phyloP scores from a whole-genome alignment of 2,113 vertebrate species.

The Tautogolabrus adspersus region DNA sequence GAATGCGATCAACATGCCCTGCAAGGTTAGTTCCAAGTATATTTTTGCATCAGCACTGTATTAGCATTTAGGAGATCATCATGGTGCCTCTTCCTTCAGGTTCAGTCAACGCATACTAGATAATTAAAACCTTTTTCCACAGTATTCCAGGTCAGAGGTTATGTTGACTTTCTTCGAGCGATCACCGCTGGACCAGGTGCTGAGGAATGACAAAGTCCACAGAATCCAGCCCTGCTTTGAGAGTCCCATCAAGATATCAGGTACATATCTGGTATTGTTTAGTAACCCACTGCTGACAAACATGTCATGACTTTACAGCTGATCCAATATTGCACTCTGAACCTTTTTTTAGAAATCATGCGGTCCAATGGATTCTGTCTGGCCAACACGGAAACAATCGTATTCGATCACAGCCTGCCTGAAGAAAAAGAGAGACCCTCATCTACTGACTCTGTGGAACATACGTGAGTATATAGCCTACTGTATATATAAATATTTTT shows the following conservation, averaged over 20 bases:
- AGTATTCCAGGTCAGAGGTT: slow-evolving; percentile 98
- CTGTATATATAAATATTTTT: no score
- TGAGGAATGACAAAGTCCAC: slow-evolving; percentile 95
- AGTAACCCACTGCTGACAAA: neutral
- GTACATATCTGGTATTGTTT: slow-evolving; percentile 64
- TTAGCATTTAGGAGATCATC: neutral
- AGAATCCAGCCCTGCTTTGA: slow-evolving; percentile 96
- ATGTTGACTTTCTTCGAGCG: slow-evolving; percentile 98
- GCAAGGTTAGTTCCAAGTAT: slow-evolving; percentile 85
- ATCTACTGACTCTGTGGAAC: slow-evolving; percentile 88
- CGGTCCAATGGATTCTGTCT: slow-evolving; percentile 97
- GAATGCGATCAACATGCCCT: slow-evolving; percentile 92
- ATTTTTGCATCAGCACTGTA: neutral
- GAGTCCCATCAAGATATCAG: slow-evolving; percentile 95
- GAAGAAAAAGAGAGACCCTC: slow-evolving; percentile 91
- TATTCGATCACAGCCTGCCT: slow-evolving; percentile 91
- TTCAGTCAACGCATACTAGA: neutral
- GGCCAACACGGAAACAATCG: slow-evolving; percentile 97
- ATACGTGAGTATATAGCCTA: slow-evolving; percentile 91
- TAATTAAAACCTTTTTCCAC: slow-evolving; percentile 20
- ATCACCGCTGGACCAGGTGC: slow-evolving; percentile 94
- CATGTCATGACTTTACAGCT: neutral
- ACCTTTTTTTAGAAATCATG: slow-evolving; percentile 91
- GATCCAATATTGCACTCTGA: slow-evolving; percentile 5
- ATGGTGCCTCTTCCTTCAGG: no score